Conservation (phyloP, 2,113 vertebrate species). For the Ochotona curzoniae region DNA sequence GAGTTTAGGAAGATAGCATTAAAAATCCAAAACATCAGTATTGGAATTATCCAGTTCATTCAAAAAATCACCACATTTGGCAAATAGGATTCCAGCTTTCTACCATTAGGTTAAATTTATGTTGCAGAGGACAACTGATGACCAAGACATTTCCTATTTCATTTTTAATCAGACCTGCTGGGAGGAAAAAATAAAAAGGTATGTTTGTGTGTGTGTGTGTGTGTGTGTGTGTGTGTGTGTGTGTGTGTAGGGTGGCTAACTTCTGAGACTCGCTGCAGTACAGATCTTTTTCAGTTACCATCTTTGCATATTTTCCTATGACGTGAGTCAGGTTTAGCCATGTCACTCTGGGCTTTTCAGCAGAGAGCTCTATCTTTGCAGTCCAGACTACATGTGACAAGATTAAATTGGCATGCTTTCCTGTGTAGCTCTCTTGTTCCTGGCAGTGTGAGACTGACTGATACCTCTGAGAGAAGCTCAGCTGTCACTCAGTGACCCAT, state of each 20-base stretch:
- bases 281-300: constrained; percentile 83
- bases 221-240: too few species aligned
- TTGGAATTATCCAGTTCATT: not conserved
- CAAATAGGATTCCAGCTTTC: not conserved
- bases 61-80: not conserved
- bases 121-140: not conserved
- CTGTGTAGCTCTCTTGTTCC: constrained; percentile 82
- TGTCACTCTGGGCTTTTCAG: constrained; percentile 79
- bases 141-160: constrained; percentile 7
- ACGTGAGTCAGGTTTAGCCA: constrained; percentile 69
- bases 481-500: constrained; percentile 90
- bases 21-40: not conserved
- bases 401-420: constrained; percentile 87
- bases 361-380: constrained; percentile 80
- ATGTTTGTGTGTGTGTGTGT: too few species aligned
- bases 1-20: not conserved
- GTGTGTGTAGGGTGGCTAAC: too few species aligned
- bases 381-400: constrained; percentile 83
- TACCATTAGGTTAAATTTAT: constrained; percentile 7
- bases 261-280: not conserved
- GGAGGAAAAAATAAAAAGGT: not conserved
- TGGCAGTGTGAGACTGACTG: constrained; percentile 80
- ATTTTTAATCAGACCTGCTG: constrained; percentile 31
- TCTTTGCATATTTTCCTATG: constrained; percentile 80
- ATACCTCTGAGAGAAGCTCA: constrained; percentile 87